These are phyloP conservation scores for Palloptera scutellata DNA, from an alignment of 2,888 invertebrate genomes.

Conservation along the genomic window DNA sequence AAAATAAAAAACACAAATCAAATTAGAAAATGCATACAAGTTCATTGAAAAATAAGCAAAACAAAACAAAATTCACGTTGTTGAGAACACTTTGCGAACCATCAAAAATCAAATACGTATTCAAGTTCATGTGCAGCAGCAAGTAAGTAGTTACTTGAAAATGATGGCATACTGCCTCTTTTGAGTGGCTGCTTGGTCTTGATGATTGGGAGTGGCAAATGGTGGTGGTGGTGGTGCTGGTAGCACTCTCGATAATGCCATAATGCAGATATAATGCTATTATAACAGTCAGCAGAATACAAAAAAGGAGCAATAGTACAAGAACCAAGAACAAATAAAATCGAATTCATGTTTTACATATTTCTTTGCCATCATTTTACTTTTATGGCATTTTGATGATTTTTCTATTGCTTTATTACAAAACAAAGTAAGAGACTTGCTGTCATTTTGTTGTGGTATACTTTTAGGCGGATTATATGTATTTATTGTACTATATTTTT, in stretches of 20 bases:
- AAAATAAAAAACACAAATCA: conserved; percentile 21
- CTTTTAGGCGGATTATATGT: background rate
- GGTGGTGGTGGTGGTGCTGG: no score
- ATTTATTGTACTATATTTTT: conserved; percentile 2
- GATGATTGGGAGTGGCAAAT: background rate
- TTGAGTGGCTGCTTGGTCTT: conserved; percentile 4
- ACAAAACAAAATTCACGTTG: background rate
- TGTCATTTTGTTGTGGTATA: background rate
- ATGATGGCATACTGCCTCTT: background rate
- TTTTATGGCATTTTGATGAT: conserved; percentile 61
- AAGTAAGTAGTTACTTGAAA: conserved; percentile 15
- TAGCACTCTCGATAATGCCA: conserved; percentile 15
- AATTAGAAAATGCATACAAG: conserved; percentile 27
- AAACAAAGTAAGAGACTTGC: conserved; percentile 21
- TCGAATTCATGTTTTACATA: conserved; percentile 6
- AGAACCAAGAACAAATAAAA: background rate
- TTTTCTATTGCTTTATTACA: conserved; percentile 58
- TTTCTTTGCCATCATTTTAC: background rate
- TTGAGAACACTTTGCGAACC: conserved; percentile 12
- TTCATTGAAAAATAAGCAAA: conserved; percentile 1
- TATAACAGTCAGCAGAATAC: conserved; percentile 18
- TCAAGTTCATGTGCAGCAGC: conserved; percentile 37
- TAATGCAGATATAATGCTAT: conserved; percentile 40
- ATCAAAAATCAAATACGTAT: conserved; percentile 11
- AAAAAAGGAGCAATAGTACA: background rate